A percentile compares a stretch with the other conserved stretches of the same genome.
Evolutionary conservation across 2,888 invertebrate species (phyloP).

Genomic region (Cryptops parisi): DNA sequence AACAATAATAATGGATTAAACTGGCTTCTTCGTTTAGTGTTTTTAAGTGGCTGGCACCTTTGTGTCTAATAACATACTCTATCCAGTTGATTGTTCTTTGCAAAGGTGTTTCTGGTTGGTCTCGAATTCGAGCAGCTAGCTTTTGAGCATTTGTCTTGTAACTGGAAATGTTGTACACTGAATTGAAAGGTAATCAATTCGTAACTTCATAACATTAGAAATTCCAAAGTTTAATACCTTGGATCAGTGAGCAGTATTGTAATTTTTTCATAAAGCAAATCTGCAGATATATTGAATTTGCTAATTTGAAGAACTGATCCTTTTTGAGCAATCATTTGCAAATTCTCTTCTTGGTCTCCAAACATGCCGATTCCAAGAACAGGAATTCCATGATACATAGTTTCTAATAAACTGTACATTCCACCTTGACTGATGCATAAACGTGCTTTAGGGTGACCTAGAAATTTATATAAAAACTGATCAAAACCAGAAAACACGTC

Average conservation of each 20-base stretch:
- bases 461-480: too few relatives aligned
- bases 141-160: conserved; percentile 4
- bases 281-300: not conserved
- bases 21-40: too few relatives aligned
- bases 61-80: conserved; percentile 15
- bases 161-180: not conserved
- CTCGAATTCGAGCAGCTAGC: conserved; percentile 1
- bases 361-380: not conserved
- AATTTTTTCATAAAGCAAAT: not conserved
- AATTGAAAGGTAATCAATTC: too few relatives aligned
- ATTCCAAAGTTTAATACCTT: too few relatives aligned
- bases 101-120: conserved; percentile 9
- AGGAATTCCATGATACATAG: not conserved
- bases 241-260: too few relatives aligned
- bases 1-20: too few relatives aligned
- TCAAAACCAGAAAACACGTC: too few relatives aligned
- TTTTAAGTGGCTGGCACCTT: too few relatives aligned
- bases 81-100: conserved; percentile 14
- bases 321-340: not conserved
- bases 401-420: not conserved
- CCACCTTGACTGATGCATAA: not conserved
- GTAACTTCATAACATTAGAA: too few relatives aligned
- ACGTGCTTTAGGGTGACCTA: not conserved
- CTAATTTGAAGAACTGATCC: not conserved
- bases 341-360: not conserved